These are phyloP conservation scores for Timema podura DNA, from an alignment of 2,888 invertebrate genomes.

Conservation along the genomic window DNA sequence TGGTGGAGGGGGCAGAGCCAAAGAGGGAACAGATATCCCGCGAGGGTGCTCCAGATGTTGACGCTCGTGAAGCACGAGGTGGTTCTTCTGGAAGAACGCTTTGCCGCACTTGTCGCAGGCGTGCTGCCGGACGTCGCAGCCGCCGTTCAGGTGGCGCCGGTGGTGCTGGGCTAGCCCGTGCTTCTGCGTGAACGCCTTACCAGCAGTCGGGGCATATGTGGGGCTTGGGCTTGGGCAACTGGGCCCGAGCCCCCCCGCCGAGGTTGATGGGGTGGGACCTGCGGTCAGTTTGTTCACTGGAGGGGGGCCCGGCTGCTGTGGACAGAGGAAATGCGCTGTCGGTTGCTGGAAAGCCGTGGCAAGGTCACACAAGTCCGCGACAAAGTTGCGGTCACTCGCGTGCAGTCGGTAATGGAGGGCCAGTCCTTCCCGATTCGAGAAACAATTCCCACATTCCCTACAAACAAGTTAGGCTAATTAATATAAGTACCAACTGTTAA, in stretches of 20 bases:
- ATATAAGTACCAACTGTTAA: neutral
- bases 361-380: slow-evolving; percentile 75
- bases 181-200: slow-evolving; percentile 77
- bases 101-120: slow-evolving; percentile 77
- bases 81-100: slow-evolving; percentile 83
- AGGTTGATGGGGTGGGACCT: slow-evolving; percentile 23
- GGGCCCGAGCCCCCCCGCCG: slow-evolving; percentile 22
- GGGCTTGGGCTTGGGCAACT: slow-evolving; percentile 60
- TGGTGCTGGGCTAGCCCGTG: slow-evolving; percentile 78
- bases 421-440: slow-evolving; percentile 68
- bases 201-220: slow-evolving; percentile 74
- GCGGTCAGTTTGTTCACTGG: slow-evolving; percentile 14
- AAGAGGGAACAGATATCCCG: too few species aligned
- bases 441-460: slow-evolving; percentile 61
- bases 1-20: too few species aligned
- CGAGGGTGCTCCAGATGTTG: slow-evolving; percentile 64
- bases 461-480: slow-evolving; percentile 27
- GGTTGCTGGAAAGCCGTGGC: slow-evolving; percentile 67
- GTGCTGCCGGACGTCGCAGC: slow-evolving; percentile 73
- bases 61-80: slow-evolving; percentile 73
- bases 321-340: slow-evolving; percentile 36
- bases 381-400: slow-evolving; percentile 74
- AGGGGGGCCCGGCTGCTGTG: slow-evolving; percentile 21
- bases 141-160: slow-evolving; percentile 57
- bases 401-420: slow-evolving; percentile 75